Percentiles rank a stretch among this genome's conserved stretches.
Evolutionary conservation across 2,113 vertebrate species (phyloP).

Genomic region (Brachyhypopomus occidentalis): DNA sequence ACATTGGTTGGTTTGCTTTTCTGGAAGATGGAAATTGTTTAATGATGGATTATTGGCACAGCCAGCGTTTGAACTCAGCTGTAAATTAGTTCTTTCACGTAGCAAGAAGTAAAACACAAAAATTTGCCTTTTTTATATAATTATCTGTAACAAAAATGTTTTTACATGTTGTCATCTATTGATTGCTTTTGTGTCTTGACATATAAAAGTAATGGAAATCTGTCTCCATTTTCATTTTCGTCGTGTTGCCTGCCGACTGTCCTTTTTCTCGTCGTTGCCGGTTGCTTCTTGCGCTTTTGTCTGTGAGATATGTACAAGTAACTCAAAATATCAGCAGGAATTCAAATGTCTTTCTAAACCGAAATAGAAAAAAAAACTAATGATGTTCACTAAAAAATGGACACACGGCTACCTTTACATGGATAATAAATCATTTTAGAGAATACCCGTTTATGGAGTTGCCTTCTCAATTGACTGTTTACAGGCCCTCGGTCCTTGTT

Average conservation of each 20-base stretch:
- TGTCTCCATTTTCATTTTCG: slow-evolving; percentile 47
- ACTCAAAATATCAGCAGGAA: slow-evolving; percentile 27
- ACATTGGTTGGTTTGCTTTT: slow-evolving; percentile 48
- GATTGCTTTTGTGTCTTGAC: slow-evolving; percentile 68
- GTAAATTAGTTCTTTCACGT: slow-evolving; percentile 71
- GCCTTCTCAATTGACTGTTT: background rate
- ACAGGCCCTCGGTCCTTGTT: too few species aligned
- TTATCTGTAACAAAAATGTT: slow-evolving; percentile 66
- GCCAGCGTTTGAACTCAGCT: slow-evolving; percentile 60
- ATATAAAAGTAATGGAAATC: slow-evolving; percentile 65
- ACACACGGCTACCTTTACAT: slow-evolving; percentile 30
- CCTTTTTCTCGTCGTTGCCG: slow-evolving; percentile 15
- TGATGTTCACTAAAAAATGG: slow-evolving; percentile 42
- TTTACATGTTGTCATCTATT: slow-evolving; percentile 70
- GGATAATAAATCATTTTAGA: slow-evolving; percentile 50
- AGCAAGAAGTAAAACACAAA: slow-evolving; percentile 58
- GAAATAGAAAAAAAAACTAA: slow-evolving; percentile 21
- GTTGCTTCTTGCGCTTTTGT: slow-evolving; percentile 4
- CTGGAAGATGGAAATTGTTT: slow-evolving; percentile 42
- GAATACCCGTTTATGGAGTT: slow-evolving; percentile 14
- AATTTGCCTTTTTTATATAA: slow-evolving; percentile 66
- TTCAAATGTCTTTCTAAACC: slow-evolving; percentile 39
- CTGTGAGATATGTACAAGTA: slow-evolving; percentile 21
- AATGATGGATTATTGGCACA: slow-evolving; percentile 47
- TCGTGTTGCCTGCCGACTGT: slow-evolving; percentile 19